Evolutionary conservation across 2,113 vertebrate species (phyloP).

Genomic region (Charadrius vociferus): DNA sequence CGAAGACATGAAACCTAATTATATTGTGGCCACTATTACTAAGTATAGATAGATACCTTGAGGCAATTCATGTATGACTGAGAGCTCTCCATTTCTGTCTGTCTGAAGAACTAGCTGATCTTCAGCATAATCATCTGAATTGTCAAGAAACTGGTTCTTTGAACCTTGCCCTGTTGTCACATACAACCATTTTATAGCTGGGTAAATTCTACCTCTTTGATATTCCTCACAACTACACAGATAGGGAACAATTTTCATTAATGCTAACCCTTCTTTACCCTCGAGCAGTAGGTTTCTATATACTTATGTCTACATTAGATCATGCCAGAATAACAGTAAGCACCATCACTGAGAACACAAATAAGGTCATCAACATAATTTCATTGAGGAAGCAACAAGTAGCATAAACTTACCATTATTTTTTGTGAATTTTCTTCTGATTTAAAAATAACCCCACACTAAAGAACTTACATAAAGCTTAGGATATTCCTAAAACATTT

Average conservation of each 20-base stretch:
- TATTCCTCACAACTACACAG: background rate
- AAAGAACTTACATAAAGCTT: background rate
- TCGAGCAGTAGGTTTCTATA: background rate
- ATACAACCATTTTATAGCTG: background rate
- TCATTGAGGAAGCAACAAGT: background rate
- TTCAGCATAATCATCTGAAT: background rate
- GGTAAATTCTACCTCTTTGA: background rate
- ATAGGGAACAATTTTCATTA: background rate
- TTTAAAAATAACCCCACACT: background rate
- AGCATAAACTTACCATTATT: background rate
- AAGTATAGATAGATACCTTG: background rate
- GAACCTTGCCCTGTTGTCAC: background rate
- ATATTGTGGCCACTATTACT: background rate
- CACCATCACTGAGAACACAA: background rate
- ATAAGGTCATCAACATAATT: background rate
- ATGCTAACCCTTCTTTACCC: background rate
- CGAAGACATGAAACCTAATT: background rate
- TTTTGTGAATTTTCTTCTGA: background rate
- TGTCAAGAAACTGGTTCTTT: background rate
- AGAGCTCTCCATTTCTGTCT: background rate
- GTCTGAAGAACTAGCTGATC: background rate
- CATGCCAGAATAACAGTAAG: background rate
- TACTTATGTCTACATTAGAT: background rate
- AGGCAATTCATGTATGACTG: background rate
- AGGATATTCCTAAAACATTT: background rate